These are phyloP conservation scores for Sceliomorpha sp. DNA, from an alignment of 2,888 invertebrate species.

Conservation along the genomic window DNA sequence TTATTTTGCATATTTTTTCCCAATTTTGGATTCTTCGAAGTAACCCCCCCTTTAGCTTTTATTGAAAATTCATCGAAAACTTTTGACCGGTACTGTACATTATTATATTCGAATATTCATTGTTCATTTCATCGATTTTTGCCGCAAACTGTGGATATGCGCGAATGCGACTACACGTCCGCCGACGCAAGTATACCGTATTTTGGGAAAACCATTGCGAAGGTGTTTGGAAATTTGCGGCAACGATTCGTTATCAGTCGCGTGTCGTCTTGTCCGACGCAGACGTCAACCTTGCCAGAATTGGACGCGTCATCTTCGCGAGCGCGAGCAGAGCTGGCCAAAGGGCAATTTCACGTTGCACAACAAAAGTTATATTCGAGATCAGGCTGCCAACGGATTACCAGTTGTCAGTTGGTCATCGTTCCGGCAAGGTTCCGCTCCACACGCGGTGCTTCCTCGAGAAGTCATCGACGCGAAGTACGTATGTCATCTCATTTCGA, in stretches of 20 bases:
- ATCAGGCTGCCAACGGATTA: slow-evolving; percentile 63
- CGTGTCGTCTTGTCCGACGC: slow-evolving; percentile 15
- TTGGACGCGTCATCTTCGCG: slow-evolving; percentile 58
- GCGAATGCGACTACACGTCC: too few relatives aligned
- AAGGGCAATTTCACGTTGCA: slow-evolving; percentile 69
- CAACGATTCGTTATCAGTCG: slow-evolving; percentile 35
- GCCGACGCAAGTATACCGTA: too few relatives aligned
- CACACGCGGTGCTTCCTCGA: slow-evolving; percentile 5
- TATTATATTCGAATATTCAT: too few relatives aligned
- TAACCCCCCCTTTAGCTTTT: too few relatives aligned
- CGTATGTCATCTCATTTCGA: slow-evolving; percentile 11
- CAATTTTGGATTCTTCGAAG: too few relatives aligned
- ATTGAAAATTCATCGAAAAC: too few relatives aligned
- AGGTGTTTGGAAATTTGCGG: too few relatives aligned
- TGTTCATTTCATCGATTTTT: too few relatives aligned
- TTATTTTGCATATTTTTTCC: too few relatives aligned
- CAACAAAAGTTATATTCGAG: slow-evolving; percentile 61
- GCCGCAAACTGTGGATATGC: too few relatives aligned
- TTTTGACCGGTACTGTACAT: too few relatives aligned
- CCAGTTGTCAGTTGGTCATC: slow-evolving; percentile 68
- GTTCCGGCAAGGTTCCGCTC: slow-evolving; percentile 52
- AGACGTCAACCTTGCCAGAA: slow-evolving; percentile 44
- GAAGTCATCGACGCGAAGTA: slow-evolving; percentile 17
- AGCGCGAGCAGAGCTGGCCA: slow-evolving; percentile 62
- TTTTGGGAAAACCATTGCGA: too few relatives aligned